Evolutionary conservation across 2,797 vertebrate species (phyloP), one percentile per base, ranked within the genome.

Genomic region (Columba guinea): DNA sequence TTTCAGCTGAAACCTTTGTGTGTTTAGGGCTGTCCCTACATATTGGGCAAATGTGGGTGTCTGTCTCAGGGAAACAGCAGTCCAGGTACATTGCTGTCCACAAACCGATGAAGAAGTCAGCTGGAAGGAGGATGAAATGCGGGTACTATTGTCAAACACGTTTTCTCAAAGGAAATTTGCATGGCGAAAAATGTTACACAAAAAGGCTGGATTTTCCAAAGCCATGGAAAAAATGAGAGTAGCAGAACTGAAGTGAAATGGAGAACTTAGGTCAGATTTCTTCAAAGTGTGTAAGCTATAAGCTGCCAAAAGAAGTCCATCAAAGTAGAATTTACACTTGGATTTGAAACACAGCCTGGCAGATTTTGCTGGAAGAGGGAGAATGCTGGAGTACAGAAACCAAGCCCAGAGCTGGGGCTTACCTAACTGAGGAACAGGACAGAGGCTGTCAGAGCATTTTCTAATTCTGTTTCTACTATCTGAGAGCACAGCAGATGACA

Each of bases 381-480:
- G 10, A 78, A 69, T 1, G 1, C 23, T 65, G 74, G 78, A 74
- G 63, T 80, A 7, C 46, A 56, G 58, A 35, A 79, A 94, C 65
- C 34, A 60, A 77, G 86, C 55, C 49, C 35, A 52, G 84, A 76
- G 44, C 84, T 52, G 34, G 59, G 3, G 1, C 55, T 93, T 88
- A 63, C 46, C 86, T 93, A 73, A 73, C 81, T 27, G 22, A 1
- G 27, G 74, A 41, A 78, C 55, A 94, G 41, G 24, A 58, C 23
- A 55, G 71, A 89, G 67, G 59, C 76, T 89, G 79, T 90, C 65
- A 84, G 76, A 91, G 65, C 34, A 64, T 92, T 94, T 96, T 95
- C 84, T 86, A 88, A 87, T 89, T 91, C 78, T 95, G 63, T 85
- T 94, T 84, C 88, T 90, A 74, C 85, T 93, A 95, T 96, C 89